Base-by-base conservation (phyloP, 2,888 invertebrate genomes). In the Deilephila porcellus region DNA sequence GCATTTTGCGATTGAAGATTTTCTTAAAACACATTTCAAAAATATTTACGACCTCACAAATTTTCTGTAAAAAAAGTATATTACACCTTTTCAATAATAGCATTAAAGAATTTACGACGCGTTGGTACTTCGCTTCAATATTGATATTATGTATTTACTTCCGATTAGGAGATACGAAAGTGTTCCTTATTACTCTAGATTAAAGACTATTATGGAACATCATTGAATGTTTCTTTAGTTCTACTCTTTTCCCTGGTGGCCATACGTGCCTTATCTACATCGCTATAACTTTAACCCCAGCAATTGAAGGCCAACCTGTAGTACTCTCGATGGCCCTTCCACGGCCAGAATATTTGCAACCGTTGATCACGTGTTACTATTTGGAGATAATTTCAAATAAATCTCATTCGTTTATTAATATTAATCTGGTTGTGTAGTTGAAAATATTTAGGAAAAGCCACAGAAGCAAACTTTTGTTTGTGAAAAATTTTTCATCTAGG, bases 191-290 rank as follows among this genome's bases (percentile, higher is more conserved):
- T 6, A 0, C 52, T 20, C 4, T 29, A 14, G 5, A 2, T 67
- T 67, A 67, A 52, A 45, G 6, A 25, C 25, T 20, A 17, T 1
- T 17, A 17, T 67, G 5, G 52, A n/a, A 11, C 62, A 63, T 45
- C 45, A 64, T 5, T 67, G 45, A 34, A 53, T 34, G 67, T 67
- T 37, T 37, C 60, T 60, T 56, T 53, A 11, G 60, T 71, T 45
- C 67, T 67, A 67, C 25, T 6, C 67, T 52, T 67, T 45, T 25
- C 73, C 73, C 70, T 76, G 75, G 73, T 76, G 72, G 73, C 67
- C 77, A 77, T 78, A 77, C 91, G 83, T 91, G 91, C 81, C 80
- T 81, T 90, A 91, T 92, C 91, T 91, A 74, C 86, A 91, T 91
- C 91, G 59, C 71, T 76, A 63, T 63, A 71, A 74, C 67, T 78